phyloP scores from a whole-genome alignment of 2,113 vertebrate genomes.

The Triplophysa siluroides region DNA sequence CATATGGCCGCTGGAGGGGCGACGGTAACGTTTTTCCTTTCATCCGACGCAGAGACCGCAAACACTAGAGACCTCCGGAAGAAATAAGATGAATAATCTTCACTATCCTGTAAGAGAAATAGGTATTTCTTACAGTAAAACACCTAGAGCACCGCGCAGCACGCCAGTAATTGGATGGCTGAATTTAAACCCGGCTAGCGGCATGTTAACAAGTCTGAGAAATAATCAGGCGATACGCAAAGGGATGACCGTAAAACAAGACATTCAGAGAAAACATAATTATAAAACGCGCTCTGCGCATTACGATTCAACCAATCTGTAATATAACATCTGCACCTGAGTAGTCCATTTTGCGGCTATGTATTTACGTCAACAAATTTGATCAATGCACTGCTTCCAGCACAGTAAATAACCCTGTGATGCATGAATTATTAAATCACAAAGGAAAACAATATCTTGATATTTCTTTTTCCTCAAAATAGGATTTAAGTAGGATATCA shows the following conservation, averaged over 20 bases:
- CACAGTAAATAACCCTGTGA: constrained; percentile 11
- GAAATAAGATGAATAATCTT: constrained; percentile 76
- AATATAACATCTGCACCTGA: neutral
- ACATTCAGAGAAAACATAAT: constrained; percentile 53
- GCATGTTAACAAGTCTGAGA: constrained; percentile 74
- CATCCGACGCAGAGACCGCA: constrained; percentile 55
- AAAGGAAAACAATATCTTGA: neutral
- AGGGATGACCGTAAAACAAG: constrained; percentile 61
- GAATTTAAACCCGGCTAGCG: constrained; percentile 76
- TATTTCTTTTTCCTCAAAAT: neutral
- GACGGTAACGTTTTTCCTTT: constrained; percentile 69
- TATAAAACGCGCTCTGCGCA: constrained; percentile 3
- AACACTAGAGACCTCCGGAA: constrained; percentile 72
- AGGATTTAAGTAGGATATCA: neutral
- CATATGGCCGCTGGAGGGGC: constrained; percentile 67
- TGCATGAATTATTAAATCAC: neutral
- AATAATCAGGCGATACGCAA: constrained; percentile 64
- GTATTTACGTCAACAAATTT: constrained; percentile 3
- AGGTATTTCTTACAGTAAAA: constrained; percentile 58
- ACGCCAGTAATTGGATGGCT: constrained; percentile 73
- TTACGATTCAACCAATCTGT: constrained; percentile 6
- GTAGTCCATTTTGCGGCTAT: neutral
- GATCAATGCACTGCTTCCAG: neutral
- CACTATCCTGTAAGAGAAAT: constrained; percentile 72
- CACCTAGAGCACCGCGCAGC: constrained; percentile 73